Evolutionary conservation across 2,113 vertebrate genomes (phyloP).

Genomic region (Pseudorasbora parva): DNA sequence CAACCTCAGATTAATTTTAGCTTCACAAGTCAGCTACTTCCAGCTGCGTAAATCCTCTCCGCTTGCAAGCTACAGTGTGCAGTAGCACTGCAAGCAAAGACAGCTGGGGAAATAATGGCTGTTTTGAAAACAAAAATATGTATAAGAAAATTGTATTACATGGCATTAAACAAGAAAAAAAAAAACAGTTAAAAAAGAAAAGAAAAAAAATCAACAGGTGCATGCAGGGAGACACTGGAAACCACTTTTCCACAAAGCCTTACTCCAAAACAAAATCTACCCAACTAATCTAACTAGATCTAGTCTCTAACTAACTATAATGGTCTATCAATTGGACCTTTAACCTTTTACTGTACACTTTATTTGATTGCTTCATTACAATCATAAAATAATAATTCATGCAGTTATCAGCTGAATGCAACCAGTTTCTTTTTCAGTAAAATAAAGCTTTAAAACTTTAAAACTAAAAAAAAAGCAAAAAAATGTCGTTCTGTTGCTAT

Average conservation of each 20-base stretch:
- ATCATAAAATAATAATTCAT: not conserved
- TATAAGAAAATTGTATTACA: not conserved
- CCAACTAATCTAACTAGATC: not conserved
- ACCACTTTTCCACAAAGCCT: not conserved
- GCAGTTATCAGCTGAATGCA: not conserved
- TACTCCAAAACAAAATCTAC: not conserved
- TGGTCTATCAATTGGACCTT: not conserved
- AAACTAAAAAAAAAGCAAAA: too few relatives aligned
- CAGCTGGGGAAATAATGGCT: not conserved
- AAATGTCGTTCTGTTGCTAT: not conserved
- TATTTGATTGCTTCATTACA: not conserved
- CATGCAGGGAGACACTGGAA: not conserved
- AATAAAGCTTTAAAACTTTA: too few relatives aligned
- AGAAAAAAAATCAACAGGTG: slow-evolving; percentile 33
- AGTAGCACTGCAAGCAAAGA: not conserved
- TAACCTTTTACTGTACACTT: not conserved
- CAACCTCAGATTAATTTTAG: slow-evolving; percentile 79
- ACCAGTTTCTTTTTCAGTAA: not conserved
- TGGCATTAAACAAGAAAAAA: not conserved
- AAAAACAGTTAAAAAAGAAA: too few relatives aligned
- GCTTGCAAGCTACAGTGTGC: slow-evolving; percentile 29
- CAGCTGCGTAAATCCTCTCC: slow-evolving; percentile 61
- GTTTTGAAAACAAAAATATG: not conserved
- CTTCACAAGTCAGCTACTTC: slow-evolving; percentile 75
- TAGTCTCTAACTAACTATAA: not conserved